Base-by-base conservation (phyloP, 1,140 invertebrate genomes). In the Eupeodes corollae region DNA sequence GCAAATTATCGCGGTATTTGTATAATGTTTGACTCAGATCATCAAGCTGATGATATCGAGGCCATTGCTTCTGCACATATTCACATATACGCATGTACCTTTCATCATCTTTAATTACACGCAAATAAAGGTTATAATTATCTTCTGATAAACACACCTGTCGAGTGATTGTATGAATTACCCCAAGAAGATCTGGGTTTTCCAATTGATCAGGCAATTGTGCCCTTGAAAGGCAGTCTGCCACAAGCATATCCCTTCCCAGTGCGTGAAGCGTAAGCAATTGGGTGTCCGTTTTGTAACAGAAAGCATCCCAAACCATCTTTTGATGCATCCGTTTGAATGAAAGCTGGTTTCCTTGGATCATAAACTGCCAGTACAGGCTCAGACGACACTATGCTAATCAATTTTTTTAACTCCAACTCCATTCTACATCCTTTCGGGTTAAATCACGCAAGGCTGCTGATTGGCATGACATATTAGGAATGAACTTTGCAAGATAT, bases 261-360 rank as follows among this genome's bases (percentile, higher is more conserved):
- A 3, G 55, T 54, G 47, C 56, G 54, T 5, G 58, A 67, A 8
- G 63, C 67, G 52, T 62, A 71, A 11, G 54, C 55, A 5, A 65
- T 51, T 14, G 59, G 61, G 31, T 54, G 42, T 3, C 47, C 40
- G 34, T 58, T 40, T 52, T 69, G 63, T 6, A 65, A 14, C 30
- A 69, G 32, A 12, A 54, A 53, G 39, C 48, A 55, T 6, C 55
- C 65, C 14, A 67, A 30, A 38, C 58, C 67, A 52, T 58, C 51
- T 43, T 63, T 52, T 5, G 56, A 61, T 13, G 56, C 56, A 52
- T 68, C 65, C 10, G 55, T 56, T 30, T 59, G 57, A 8, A 69
- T 31, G 0, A 34, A 48, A 19, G 57, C 49, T 10, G 49, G 38
- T 35, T 55, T 55, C 12, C 33, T 46, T n/a, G 46, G 21, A 55